These are phyloP conservation scores for Scopus umbretta DNA, from an alignment of 2,113 vertebrate species.

Conservation along the genomic window DNA sequence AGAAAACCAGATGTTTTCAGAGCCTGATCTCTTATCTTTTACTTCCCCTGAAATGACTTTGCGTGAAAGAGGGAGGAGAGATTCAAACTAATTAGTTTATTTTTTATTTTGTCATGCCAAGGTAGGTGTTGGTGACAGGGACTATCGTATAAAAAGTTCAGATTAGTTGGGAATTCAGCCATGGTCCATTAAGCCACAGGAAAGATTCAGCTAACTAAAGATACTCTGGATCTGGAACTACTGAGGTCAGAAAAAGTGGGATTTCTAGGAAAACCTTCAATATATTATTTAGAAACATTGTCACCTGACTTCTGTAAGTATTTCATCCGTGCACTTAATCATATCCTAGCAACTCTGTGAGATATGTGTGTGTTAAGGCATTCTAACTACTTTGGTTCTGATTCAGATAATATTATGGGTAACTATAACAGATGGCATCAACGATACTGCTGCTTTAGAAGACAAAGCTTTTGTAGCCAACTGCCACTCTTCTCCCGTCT, in stretches of 20 bases:
- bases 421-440: conserved; percentile 27
- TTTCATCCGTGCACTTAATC: background rate
- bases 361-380: fast-evolving
- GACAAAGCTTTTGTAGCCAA: conserved; percentile 39
- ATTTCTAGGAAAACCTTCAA: background rate
- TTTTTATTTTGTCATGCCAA: background rate
- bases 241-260: background rate
- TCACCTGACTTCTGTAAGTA: background rate
- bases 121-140: background rate
- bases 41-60: background rate
- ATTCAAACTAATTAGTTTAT: background rate
- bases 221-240: background rate
- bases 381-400: background rate
- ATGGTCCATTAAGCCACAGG: background rate
- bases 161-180: background rate
- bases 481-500: conserved; percentile 15
- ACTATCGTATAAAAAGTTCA: background rate
- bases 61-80: background rate
- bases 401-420: background rate
- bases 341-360: background rate
- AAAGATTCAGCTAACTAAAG: background rate
- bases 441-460: background rate
- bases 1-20: background rate
- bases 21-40: background rate
- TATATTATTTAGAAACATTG: background rate